Evolutionary conservation across 92 coral and sea anemone species (phyloP).

Genomic region (Parazoanthus swiftii): DNA sequence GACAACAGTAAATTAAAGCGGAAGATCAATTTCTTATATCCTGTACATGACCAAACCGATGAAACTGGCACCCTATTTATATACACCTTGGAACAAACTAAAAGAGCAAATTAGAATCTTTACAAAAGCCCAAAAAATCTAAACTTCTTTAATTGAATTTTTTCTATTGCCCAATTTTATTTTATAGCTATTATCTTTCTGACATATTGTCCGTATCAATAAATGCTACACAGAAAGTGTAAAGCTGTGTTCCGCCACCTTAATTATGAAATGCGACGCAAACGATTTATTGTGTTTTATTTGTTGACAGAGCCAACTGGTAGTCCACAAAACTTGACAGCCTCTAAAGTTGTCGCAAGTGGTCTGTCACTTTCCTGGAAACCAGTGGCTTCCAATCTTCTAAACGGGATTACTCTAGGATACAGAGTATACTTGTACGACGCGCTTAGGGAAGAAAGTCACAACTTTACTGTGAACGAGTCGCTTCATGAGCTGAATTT

Average conservation of each 20-base stretch:
- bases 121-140: too few species aligned
- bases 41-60: too few species aligned
- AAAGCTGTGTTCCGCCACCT: background rate
- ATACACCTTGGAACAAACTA: too few species aligned
- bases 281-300: background rate
- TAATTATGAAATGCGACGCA: background rate
- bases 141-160: too few species aligned
- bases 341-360: slow-evolving; percentile 26
- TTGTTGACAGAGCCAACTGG: slow-evolving; percentile 52
- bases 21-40: too few species aligned
- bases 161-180: too few species aligned
- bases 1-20: too few species aligned
- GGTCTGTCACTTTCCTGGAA: slow-evolving; percentile 53
- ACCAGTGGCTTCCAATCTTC: slow-evolving; percentile 44
- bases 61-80: too few species aligned
- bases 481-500: slow-evolving; percentile 42
- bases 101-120: too few species aligned
- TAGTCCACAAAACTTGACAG: slow-evolving; percentile 48
- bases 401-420: slow-evolving; percentile 68
- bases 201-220: too few species aligned
- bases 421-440: slow-evolving; percentile 65
- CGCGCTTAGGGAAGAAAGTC: slow-evolving; percentile 50
- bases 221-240: too few species aligned
- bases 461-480: slow-evolving; percentile 56
- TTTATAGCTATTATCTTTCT: too few species aligned